phyloP scores from a whole-genome alignment of 1,140 invertebrate genomes.

The Ceratosolen solmsi region DNA sequence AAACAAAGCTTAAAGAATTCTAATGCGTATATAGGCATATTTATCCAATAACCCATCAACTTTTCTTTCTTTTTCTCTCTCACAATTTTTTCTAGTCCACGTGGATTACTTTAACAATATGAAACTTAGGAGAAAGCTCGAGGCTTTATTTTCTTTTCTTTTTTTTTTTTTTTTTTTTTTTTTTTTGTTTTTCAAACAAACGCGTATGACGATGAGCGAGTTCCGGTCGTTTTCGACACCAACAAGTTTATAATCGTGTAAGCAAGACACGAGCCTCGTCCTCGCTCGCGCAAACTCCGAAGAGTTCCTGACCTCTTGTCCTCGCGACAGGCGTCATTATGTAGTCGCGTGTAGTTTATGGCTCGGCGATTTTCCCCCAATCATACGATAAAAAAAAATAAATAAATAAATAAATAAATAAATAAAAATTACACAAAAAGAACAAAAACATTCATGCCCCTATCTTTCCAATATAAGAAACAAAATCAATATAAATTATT shows the following conservation, averaged over 20 bases:
- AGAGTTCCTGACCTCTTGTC: constrained; percentile 64
- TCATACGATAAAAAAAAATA: constrained; percentile 16
- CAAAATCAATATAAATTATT: constrained; percentile 45
- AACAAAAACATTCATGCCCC: constrained; percentile 29
- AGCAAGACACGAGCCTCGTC: constrained; percentile 53
- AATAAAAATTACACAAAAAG: no score
- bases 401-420: no score
- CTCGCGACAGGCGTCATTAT: constrained; percentile 60
- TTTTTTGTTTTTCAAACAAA: no score
- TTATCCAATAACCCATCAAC: background rate
- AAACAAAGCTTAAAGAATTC: constrained; percentile 32
- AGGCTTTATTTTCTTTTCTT: no score
- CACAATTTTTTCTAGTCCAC: constrained; percentile 29
- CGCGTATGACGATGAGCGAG: background rate
- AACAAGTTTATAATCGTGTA: background rate
- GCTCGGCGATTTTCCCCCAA: constrained; percentile 48
- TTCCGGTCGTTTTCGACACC: background rate
- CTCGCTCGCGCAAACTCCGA: constrained; percentile 62
- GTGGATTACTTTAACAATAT: constrained; percentile 1
- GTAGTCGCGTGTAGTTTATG: constrained; percentile 55
- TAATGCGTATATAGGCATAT: constrained; percentile 52
- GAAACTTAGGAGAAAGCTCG: background rate
- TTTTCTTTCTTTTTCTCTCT: constrained; percentile 35
- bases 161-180: no score
- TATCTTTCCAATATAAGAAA: constrained; percentile 44